A percentile compares a stretch with the other conserved stretches of the same genome.
Conservation (phyloP, 1,140 invertebrate species). For the Anadara kagoshimensis region DNA sequence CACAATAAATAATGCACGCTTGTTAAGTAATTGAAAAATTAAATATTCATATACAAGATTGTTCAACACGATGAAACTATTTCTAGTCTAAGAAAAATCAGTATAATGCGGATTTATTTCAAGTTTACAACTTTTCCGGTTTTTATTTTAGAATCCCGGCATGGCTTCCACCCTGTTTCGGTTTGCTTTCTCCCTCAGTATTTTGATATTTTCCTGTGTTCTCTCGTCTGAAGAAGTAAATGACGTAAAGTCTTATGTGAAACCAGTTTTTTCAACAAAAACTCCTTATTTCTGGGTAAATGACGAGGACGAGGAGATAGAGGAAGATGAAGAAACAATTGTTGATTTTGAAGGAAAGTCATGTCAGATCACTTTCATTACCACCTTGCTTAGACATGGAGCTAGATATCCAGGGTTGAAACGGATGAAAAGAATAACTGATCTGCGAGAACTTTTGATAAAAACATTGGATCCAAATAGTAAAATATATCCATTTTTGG, state of each 20-base stretch:
- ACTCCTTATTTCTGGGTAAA: slow-evolving; percentile 56
- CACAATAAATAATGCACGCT: too few species aligned
- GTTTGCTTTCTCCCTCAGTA: too few species aligned
- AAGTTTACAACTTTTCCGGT: too few species aligned
- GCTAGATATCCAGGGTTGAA: slow-evolving; percentile 56
- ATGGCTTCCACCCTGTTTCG: too few species aligned
- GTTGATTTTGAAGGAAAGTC: slow-evolving; percentile 36
- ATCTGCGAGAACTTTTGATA: slow-evolving; percentile 41
- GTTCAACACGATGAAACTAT: too few species aligned
- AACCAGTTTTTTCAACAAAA: slow-evolving; percentile 48
- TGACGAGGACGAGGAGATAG: slow-evolving; percentile 22
- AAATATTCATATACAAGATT: too few species aligned
- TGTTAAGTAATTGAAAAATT: too few species aligned
- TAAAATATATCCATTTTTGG: slow-evolving; percentile 36
- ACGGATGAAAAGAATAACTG: slow-evolving; percentile 48
- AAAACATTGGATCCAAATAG: slow-evolving; percentile 23
- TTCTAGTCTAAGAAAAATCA: too few species aligned
- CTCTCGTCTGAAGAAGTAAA: too few species aligned
- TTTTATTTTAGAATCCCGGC: too few species aligned
- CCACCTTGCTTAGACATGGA: slow-evolving; percentile 60
- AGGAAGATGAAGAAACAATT: slow-evolving; percentile 44
- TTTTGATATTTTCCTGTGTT: too few species aligned
- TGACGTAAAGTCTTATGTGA: background rate
- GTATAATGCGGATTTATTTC: too few species aligned
- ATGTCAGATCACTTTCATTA: slow-evolving; percentile 58